Percentiles rank a stretch among this genome's conserved stretches.
Evolutionary conservation across 35 echinoderm and acorn worm species (phyloP).

Genomic region (Ptychodera flava): DNA sequence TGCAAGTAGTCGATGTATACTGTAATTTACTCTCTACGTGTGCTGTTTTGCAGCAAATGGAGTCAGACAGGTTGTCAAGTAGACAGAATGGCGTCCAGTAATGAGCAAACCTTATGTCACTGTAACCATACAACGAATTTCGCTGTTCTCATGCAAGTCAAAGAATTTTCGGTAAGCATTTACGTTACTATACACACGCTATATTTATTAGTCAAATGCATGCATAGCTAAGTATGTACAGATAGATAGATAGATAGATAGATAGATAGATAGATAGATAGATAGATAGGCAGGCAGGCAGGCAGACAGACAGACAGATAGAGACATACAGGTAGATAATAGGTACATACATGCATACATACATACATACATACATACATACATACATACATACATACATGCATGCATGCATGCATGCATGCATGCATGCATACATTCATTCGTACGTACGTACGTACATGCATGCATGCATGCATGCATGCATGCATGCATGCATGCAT

Average conservation of each 20-base stretch:
- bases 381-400: conserved; percentile 2
- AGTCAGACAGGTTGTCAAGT: too few species aligned
- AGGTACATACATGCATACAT: neutral
- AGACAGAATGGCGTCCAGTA: too few species aligned
- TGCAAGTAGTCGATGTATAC: too few species aligned
- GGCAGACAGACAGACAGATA: neutral
- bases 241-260: neutral
- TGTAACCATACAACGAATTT: too few species aligned
- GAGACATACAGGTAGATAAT: neutral
- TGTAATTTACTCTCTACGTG: too few species aligned
- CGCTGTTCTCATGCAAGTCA: too few species aligned
- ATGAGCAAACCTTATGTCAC: too few species aligned
- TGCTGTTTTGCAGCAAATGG: too few species aligned
- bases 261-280: neutral
- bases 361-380: neutral
- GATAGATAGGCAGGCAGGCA: neutral
- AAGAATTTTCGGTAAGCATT: too few species aligned
- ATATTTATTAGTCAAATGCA: too few species aligned
- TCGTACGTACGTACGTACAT: neutral
- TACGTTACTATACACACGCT: too few species aligned
- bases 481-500: neutral
- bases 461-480: neutral
- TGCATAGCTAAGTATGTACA: neutral
- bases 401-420: neutral
- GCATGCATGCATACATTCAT: neutral